Evolutionary conservation across 2,797 vertebrate genomes (phyloP), one percentile per base, ranked within the genome.

Genomic region (Microchirus variegatus): DNA sequence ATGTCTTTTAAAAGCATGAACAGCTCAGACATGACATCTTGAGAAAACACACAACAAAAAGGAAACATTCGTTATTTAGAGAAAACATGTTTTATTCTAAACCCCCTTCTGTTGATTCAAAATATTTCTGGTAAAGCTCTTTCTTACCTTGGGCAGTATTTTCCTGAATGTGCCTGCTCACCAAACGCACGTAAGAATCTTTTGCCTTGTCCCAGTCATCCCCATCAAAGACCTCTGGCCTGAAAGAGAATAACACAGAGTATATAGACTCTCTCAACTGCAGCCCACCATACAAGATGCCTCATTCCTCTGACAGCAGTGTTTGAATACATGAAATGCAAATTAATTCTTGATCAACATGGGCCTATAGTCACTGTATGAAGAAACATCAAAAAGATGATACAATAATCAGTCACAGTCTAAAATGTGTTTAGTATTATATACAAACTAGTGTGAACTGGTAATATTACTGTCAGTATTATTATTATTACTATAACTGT

Each of bases 1-100:
- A 94, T 92, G 0, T 70, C 44, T 12, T 65, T 76, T 90, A 95
- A 92, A 60, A 95, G 71, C 6, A 59, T 62, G 9, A 50, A 48
- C 16, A 96, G 83, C 66, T 97, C 94, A 4, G 55, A 71, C 61
- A 89, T 81, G n/a, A 83, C 75, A 74, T 81, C 95, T 95, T 22
- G 22, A 53, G 59, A 50, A 56, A 54, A 47, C 4, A 31, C 6
- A 3, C 37, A 38, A 12, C 8, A 16, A 26, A 26, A 26, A 16
- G 10, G 15, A 36, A n/a, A n/a, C 10, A 36, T 38, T 38, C 37
- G 2, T 38, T 51, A 37, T 16, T 16, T 10, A n/a, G n/a, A n/a
- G 4, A 12, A 31, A 22, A 22, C 22, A 22, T 1, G 22, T 22
- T 22, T 22, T 22, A 2, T 22, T 22, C 3, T 22, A 15, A 22